A percentile compares a stretch with the other conserved stretches of the same genome.
Conservation (phyloP, 2,888 invertebrate genomes). For the Gnatocerus cornutus region DNA sequence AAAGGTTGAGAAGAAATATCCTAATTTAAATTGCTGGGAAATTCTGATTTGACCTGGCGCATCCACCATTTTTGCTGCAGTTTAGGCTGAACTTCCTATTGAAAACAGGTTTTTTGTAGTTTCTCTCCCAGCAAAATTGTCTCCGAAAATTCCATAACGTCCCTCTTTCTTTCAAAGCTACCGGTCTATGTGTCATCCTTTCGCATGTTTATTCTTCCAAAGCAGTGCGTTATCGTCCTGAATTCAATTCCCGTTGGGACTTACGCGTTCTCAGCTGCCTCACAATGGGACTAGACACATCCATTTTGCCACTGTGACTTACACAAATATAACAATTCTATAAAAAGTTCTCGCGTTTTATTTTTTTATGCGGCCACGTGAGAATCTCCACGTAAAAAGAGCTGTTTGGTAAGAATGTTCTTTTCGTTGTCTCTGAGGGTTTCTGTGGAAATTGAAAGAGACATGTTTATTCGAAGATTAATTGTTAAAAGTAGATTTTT, state of each 20-base stretch:
- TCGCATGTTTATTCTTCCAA: constrained; percentile 49
- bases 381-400: constrained; percentile 16
- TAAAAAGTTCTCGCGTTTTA: constrained; percentile 19
- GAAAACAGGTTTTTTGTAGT: no score
- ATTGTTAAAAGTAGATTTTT: background rate
- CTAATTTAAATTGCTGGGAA: no score
- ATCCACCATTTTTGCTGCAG: no score
- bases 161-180: background rate
- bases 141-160: constrained; percentile 3
- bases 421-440: constrained; percentile 7
- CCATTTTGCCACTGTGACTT: constrained; percentile 55
- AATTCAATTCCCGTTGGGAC: constrained; percentile 47
- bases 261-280: constrained; percentile 44
- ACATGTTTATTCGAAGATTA: background rate
- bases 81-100: no score
- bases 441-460: background rate
- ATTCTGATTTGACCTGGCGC: no score
- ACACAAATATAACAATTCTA: constrained; percentile 52
- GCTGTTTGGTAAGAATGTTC: background rate
- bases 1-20: no score
- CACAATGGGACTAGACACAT: constrained; percentile 51
- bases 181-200: constrained; percentile 50
- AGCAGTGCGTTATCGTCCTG: constrained; percentile 49
- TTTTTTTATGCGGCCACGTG: constrained; percentile 30
- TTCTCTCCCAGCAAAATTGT: no score